Evolutionary conservation across 2,113 vertebrate genomes (phyloP), one percentile per base, ranked within the genome.

Genomic region (Nesospiza acunhae): DNA sequence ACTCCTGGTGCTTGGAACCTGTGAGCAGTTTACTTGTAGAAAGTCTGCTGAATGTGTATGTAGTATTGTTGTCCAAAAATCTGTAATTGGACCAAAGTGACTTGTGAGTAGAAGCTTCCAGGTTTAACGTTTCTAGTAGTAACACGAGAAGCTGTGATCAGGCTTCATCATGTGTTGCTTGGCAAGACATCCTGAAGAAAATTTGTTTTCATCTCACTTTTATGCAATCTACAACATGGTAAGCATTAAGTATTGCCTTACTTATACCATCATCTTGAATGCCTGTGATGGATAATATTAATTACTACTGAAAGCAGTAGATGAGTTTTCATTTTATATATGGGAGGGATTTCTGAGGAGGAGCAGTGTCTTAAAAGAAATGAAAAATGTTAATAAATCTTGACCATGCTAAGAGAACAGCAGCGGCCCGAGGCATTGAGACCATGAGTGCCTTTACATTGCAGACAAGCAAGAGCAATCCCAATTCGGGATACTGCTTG

Each of bases 11-110:
- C 33, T 42, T 63, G 52, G 15, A 67, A 42, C 47, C 41, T 67
- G 10, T 14, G 31, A 63, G 19, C 33, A 44, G 27, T 63, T 69
- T 17, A 55, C 35, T 44, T 69, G 15, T 22, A 64, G 42, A 15
- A 72, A 39, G 30, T 56, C 42, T 62, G 13, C 22, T 86, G 50
- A 49, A 44, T 0, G 0, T n/a, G 3, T 53, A 11, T 26, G 2
- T 41, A 10, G 28, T 63, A 6, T 4, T 58, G 20, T 35, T 70
- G 63, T 66, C 46, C 22, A 49, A 76, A 92, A 53, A 44, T 11
- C 27, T 55, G 4, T 23, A 2, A 26, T 69, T 73, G 52, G 63
- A 42, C 42, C 21, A 20, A 28, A 60, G 9, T 42, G 4, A n/a
- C 23, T 30, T 0, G 0, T 66, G 26, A 91, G n/a, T 60, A 62